Evolutionary conservation across 2,113 vertebrate species (phyloP), one percentile per base, ranked within the genome.

Genomic region (Tragelaphus imberbis): DNA sequence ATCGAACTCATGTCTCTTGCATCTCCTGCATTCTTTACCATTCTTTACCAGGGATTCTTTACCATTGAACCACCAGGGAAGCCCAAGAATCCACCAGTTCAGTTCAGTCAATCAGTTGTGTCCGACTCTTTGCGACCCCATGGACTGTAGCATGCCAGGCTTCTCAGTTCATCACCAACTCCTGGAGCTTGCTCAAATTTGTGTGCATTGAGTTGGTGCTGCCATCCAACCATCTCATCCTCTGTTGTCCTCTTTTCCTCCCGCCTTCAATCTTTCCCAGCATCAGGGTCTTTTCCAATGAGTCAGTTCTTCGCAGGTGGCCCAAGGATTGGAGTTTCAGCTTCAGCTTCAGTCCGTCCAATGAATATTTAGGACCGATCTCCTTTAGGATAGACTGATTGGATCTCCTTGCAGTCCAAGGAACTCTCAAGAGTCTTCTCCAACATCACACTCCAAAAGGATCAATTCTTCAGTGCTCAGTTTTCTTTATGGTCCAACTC

Each of bases 181-280:
- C 68, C n/a, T 5, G 5, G 68, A 71, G n/a, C 5, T 71, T 36
- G 19, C 68, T 71, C 68, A 71, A 36, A 71, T 5, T 71, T 19
- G 23, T 23, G 68, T 23, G 19, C n/a, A 71, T 6, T 0, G 1
- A 40, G 68, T 71, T 5, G 5, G 19, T 40, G 19, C 36, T 12
- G 19, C 68, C 33, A 23, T 71, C 68, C n/a, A 71, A 12, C 68
- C 19, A 71, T 71, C n/a, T 71, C 68, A 23, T 71, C 10, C 19
- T 71, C 10, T 40, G 5, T 23, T 12, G 68, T 40, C 19, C 16
- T 19, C 68, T 71, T 71, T 4, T 71, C n/a, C 65, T 71, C 68
- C 68, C 0, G 0, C 19, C 19, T 23, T 23, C 68, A 71, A 12
- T 71, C 68, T 23, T 71, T 71, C 19, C n/a, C 68, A 40, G n/a